Evolutionary conservation across 2,113 vertebrate genomes (phyloP).

Genomic region (Piliocolobus tephrosceles): DNA sequence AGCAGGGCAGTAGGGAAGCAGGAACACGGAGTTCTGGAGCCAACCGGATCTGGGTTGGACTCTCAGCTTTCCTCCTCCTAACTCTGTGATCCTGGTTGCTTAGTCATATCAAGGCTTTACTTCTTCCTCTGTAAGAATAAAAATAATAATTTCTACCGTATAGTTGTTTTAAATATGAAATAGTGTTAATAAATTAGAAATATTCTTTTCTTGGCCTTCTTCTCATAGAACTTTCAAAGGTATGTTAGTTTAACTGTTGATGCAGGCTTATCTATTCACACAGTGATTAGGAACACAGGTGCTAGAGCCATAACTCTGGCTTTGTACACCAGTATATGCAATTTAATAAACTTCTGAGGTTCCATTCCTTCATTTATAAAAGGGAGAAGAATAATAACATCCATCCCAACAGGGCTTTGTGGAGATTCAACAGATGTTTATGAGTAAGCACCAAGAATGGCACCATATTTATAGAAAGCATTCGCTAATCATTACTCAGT

Average conservation of each 20-base stretch:
- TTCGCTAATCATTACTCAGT: not conserved
- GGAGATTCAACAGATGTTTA: not conserved
- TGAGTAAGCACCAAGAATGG: not conserved
- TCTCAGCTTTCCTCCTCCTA: not conserved
- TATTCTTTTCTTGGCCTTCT: not conserved
- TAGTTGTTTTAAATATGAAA: not conserved
- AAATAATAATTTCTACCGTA: not conserved
- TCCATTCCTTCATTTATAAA: not conserved
- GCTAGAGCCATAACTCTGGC: not conserved
- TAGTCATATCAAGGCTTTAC: not conserved
- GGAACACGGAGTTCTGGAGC: rapidly evolving
- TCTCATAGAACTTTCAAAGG: not conserved
- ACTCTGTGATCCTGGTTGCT: not conserved
- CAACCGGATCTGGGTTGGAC: no score
- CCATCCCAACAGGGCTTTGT: not conserved
- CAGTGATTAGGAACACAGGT: not conserved
- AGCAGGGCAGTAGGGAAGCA: rapidly evolving
- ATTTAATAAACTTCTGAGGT: not conserved
- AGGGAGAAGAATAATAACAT: not conserved
- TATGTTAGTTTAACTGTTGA: not conserved
- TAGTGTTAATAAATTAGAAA: not conserved
- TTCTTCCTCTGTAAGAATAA: not conserved
- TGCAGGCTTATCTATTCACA: not conserved
- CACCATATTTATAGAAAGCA: rapidly evolving
- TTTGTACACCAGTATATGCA: not conserved